A percentile compares a stretch with the other conserved stretches of the same genome.
These are phyloP conservation scores for Centroberyx gerrardi DNA, from an alignment of 2,797 vertebrate genomes.

Conservation along the genomic window DNA sequence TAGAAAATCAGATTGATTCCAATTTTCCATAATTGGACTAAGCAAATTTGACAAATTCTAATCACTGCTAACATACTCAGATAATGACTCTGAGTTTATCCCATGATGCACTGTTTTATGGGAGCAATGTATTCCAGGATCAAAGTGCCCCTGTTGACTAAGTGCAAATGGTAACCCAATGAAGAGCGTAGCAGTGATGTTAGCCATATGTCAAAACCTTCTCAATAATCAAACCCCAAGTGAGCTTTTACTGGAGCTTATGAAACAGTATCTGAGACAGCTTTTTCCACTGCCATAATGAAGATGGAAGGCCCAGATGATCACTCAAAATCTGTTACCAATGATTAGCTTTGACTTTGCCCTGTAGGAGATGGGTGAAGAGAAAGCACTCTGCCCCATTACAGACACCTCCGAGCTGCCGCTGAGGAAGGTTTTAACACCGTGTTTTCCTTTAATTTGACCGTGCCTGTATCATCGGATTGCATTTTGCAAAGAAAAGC, in stretches of 20 bases:
- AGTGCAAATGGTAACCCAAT: neutral
- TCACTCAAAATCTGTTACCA: slow-evolving; percentile 34
- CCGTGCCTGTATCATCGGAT: slow-evolving; percentile 39
- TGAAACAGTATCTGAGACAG: slow-evolving; percentile 31
- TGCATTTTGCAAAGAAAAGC: slow-evolving; percentile 69
- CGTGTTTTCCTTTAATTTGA: slow-evolving; percentile 42
- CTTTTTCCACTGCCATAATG: slow-evolving; percentile 15
- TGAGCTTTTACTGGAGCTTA: neutral
- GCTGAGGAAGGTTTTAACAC: neutral
- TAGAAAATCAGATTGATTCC: too few species aligned
- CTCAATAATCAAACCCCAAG: slow-evolving; percentile 4
- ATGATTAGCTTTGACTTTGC: slow-evolving; percentile 43
- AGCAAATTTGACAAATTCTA: neutral
- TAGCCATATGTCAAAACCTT: slow-evolving; percentile 56
- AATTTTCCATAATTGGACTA: too few species aligned
- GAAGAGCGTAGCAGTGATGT: slow-evolving; percentile 21
- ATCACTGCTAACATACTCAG: neutral
- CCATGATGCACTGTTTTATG: slow-evolving; percentile 1
- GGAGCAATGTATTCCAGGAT: slow-evolving; percentile 16
- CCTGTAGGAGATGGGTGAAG: neutral
- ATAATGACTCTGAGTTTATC: neutral
- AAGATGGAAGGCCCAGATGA: slow-evolving; percentile 19
- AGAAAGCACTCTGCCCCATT: neutral
- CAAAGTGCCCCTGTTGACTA: slow-evolving; percentile 11
- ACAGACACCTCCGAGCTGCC: slow-evolving; percentile 44